phyloP scores from a whole-genome alignment of 2,888 invertebrate genomes.

The Acanthoscelides obtectus region DNA sequence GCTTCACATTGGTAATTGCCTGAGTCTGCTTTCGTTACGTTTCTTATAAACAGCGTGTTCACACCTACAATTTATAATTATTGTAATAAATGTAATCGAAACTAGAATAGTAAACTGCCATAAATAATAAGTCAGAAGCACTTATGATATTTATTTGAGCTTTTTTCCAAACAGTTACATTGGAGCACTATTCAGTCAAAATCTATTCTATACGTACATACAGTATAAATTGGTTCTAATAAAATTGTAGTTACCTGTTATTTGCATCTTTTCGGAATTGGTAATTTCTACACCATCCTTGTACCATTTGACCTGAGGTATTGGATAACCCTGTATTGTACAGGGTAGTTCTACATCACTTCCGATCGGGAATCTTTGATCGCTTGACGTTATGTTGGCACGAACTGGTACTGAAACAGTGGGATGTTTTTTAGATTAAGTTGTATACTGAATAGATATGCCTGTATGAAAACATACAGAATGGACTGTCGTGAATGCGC shows the following conservation, averaged over 20 bases:
- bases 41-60: slow-evolving; percentile 64
- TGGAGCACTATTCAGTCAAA: too few species aligned
- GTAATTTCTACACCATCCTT: slow-evolving; percentile 63
- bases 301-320: slow-evolving; percentile 74
- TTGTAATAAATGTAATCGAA: slow-evolving; percentile 3
- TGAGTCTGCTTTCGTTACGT: slow-evolving; percentile 63
- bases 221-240: too few species aligned
- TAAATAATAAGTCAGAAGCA: too few species aligned
- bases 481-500: too few species aligned
- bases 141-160: too few species aligned
- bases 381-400: slow-evolving; percentile 57
- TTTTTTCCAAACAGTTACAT: too few species aligned
- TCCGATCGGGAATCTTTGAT: slow-evolving; percentile 59
- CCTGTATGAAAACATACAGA: too few species aligned
- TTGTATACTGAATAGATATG: too few species aligned
- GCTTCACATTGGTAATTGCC: slow-evolving; percentile 84
- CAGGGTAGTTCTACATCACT: slow-evolving; percentile 68
- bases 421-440: too few species aligned
- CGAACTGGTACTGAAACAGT: slow-evolving; percentile 57
- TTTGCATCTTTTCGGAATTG: slow-evolving; percentile 55
- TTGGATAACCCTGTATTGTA: slow-evolving; percentile 72
- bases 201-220: too few species aligned
- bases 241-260: slow-evolving; percentile 57
- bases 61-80: slow-evolving; percentile 50
- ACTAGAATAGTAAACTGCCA: too few species aligned